Evolutionary conservation across 2,888 invertebrate species (phyloP).

Genomic region (Euclidia mi): DNA sequence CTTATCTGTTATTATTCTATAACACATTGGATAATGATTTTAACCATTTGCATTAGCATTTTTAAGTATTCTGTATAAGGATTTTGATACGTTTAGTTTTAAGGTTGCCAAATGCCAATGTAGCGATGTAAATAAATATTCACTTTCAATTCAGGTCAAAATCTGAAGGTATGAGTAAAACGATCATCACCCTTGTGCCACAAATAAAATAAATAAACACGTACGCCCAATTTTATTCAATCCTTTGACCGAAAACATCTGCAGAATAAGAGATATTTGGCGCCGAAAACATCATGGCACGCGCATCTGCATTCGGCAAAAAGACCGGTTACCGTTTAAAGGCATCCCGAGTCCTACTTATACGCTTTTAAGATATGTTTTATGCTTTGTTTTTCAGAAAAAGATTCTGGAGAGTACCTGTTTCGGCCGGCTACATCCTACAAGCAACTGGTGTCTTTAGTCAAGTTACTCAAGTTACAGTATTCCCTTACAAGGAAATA

Average conservation of each 20-base stretch:
- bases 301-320: constrained; percentile 4
- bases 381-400: constrained; percentile 4
- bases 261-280: constrained; percentile 9
- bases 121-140: no score
- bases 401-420: background rate
- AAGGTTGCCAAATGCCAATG: no score
- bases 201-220: no score
- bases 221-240: background rate
- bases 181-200: no score
- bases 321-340: constrained; percentile 6
- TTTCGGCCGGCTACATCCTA: background rate
- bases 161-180: no score
- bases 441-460: background rate
- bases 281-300: background rate
- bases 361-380: constrained; percentile 8
- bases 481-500: constrained; percentile 7
- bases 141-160: no score
- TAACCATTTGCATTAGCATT: no score
- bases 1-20: no score
- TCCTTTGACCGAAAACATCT: constrained; percentile 6
- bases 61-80: no score
- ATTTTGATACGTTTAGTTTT: no score
- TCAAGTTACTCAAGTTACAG: constrained; percentile 3
- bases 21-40: no score
- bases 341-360: constrained; percentile 8